phyloP scores from a whole-genome alignment of 2,888 invertebrate genomes.

The Artemia sinica region DNA sequence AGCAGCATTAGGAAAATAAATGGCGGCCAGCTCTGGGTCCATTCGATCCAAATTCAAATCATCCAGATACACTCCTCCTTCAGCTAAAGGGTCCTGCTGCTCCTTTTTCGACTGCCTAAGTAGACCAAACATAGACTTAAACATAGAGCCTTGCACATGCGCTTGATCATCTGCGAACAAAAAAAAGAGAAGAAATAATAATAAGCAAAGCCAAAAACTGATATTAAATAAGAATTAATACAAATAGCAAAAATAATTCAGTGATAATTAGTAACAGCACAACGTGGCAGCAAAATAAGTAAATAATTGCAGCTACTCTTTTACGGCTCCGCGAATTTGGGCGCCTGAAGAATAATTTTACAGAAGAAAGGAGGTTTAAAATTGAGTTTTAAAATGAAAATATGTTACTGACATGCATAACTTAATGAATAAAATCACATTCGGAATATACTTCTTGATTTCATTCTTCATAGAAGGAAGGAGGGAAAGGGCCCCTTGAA shows the following conservation, averaged over 20 bases:
- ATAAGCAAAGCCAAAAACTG: too few relatives aligned
- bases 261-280: neutral
- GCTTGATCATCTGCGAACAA: slow-evolving; percentile 18
- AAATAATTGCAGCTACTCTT: too few relatives aligned
- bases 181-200: neutral
- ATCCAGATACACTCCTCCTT: slow-evolving; percentile 72
- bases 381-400: too few relatives aligned
- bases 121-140: slow-evolving; percentile 80
- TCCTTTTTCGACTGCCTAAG: slow-evolving; percentile 52
- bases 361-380: too few relatives aligned
- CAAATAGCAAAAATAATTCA: slow-evolving; percentile 15
- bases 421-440: too few relatives aligned
- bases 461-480: too few relatives aligned
- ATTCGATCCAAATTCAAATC: slow-evolving; percentile 72
- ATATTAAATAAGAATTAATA: slow-evolving; percentile 16
- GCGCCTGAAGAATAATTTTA: too few relatives aligned
- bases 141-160: slow-evolving; percentile 48
- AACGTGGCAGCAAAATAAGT: too few relatives aligned
- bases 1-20: slow-evolving; percentile 54
- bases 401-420: too few relatives aligned
- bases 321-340: too few relatives aligned
- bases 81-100: slow-evolving; percentile 31
- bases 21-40: slow-evolving; percentile 75
- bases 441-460: too few relatives aligned
- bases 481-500: too few relatives aligned